A percentile compares a stretch with the other conserved stretches of the same genome.
These are phyloP conservation scores for Atrichornis clamosus DNA, from an alignment of 2,113 vertebrate genomes.

Conservation along the genomic window DNA sequence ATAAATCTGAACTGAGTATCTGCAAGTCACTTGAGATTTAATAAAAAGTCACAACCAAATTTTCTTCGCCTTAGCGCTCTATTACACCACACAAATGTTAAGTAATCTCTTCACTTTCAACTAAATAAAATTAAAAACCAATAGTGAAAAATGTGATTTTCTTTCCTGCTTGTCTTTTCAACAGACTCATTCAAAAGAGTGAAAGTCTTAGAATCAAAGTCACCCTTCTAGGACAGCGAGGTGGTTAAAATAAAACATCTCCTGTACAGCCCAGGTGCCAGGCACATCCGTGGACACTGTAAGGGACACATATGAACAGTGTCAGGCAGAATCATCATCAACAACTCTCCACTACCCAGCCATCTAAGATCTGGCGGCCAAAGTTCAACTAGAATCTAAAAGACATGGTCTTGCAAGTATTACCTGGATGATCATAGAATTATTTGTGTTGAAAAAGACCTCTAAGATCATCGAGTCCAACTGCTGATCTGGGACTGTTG, in stretches of 20 bases:
- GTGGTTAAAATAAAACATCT: not conserved
- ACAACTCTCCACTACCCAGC: constrained; percentile 28
- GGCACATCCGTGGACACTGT: not conserved
- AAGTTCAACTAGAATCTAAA: constrained; percentile 45
- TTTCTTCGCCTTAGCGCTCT: not conserved
- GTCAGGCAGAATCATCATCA: constrained; percentile 19
- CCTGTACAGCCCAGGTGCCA: not conserved
- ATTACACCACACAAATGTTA: not conserved
- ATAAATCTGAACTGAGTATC: not conserved
- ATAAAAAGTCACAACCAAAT: not conserved
- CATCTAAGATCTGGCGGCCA: not conserved
- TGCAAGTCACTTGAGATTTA: not conserved
- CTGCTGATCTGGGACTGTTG: not conserved
- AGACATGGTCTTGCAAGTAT: constrained; percentile 15
- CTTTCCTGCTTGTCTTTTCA: not conserved
- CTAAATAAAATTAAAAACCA: not conserved
- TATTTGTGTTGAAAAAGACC: not conserved
- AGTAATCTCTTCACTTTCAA: not conserved
- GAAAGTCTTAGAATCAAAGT: not conserved
- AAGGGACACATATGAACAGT: not conserved
- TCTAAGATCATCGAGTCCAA: not conserved
- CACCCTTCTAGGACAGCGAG: not conserved
- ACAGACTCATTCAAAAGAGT: not conserved
- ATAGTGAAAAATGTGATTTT: not conserved
- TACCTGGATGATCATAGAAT: constrained; percentile 12